Evolutionary conservation across 1,140 invertebrate genomes (phyloP), one percentile per base, ranked within the genome.

Genomic region (Vanessa atalanta): DNA sequence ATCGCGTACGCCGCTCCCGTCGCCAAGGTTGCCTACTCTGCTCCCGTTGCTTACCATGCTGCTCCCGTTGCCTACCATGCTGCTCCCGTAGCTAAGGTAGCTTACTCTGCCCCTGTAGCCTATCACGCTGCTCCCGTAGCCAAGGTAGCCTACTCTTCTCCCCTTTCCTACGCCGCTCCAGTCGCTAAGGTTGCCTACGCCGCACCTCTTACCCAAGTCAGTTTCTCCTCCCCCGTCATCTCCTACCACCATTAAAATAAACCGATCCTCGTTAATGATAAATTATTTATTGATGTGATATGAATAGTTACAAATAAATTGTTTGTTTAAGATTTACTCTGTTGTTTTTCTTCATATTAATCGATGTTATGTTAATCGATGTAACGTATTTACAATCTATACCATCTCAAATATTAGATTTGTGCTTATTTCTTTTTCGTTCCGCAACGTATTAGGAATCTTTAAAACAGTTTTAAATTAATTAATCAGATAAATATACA

Each of bases 161-260:
- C 51, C 8, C 4, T 53, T 16, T 16, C 51, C 51, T 60, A 60
- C 26, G 57, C 57, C 26, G 57, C 57, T 11, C 84, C 84, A n/a
- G 70, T 81, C n/a, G 78, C 81, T 13, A 85, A 83, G 67, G 67
- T 85, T 11, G 82, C 83, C 37, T 85, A 85, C 71, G 75, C 85
- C 9, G 80, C 80, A 13, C 79, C 76, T 3, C 65, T 78, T 4
- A 72, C 82, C 16, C 78, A 80, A 69, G 68, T 86, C 2, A 79
- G 82, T 23, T 88, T 83, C 15, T 70, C 83, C 6, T 72, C 82
- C 14, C 77, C 75, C 37, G 13, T 61, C 57, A 37, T 61, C 57
- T 61, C 57, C 23, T 61, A 61, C 26, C 57, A 61, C 57, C 57
- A 61, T 14, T 61, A 61, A n/a, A 37, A n/a, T 37, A 37, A 61